These are phyloP conservation scores for Tenthredo notha DNA, from an alignment of 2,888 invertebrate species.

Conservation along the genomic window DNA sequence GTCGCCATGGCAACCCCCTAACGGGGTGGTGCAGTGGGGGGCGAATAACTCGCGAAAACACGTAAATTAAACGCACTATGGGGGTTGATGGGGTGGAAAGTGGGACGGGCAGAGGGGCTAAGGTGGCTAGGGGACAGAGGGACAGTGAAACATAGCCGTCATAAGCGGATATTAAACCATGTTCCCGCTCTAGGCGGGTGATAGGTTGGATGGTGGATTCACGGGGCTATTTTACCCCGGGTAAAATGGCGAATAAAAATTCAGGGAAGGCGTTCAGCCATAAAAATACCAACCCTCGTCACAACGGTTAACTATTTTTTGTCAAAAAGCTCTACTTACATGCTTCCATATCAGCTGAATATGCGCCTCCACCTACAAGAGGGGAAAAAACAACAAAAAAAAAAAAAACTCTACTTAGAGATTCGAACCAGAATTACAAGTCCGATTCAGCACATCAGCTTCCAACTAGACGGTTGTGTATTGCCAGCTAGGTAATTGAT, in stretches of 20 bases:
- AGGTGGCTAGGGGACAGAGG: slow-evolving; percentile 13
- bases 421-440: slow-evolving; percentile 5
- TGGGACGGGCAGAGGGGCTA: slow-evolving; percentile 54
- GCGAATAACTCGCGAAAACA: slow-evolving; percentile 77
- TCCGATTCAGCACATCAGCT: slow-evolving; percentile 16
- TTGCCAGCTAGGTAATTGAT: slow-evolving; percentile 27
- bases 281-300: slow-evolving; percentile 8
- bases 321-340: not conserved
- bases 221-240: slow-evolving; percentile 7
- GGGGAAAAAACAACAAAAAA: not conserved
- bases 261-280: not conserved
- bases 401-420: not conserved
- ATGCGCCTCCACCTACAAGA: not conserved
- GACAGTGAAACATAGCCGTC: slow-evolving; percentile 70
- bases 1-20: slow-evolving; percentile 74
- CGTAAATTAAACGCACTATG: slow-evolving; percentile 77
- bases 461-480: slow-evolving; percentile 4
- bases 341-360: not conserved
- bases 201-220: slow-evolving; percentile 24
- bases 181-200: slow-evolving; percentile 40
- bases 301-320: slow-evolving; percentile 5
- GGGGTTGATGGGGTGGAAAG: slow-evolving; percentile 75
- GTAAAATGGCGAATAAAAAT: slow-evolving; percentile 49
- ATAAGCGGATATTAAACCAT: slow-evolving; percentile 72
- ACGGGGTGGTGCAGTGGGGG: slow-evolving; percentile 64